Conservation (phyloP, 2,797 vertebrate genomes). For the Gastrophryne carolinensis region DNA sequence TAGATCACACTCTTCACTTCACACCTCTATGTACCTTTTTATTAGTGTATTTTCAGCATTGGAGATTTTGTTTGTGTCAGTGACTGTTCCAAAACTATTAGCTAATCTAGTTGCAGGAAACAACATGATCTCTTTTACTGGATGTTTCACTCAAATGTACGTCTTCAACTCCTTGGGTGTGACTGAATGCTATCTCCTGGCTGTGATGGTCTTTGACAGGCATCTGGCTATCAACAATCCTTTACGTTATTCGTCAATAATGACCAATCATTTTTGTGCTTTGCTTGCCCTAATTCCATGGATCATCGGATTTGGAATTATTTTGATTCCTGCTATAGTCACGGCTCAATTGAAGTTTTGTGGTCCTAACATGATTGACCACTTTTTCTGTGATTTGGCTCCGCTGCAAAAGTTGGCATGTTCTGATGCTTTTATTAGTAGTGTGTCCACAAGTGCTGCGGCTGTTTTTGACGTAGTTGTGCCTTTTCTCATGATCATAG, state of each 20-base stretch:
- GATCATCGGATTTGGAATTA: background rate
- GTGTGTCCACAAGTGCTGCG: background rate
- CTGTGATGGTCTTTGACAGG: slow-evolving; percentile 25
- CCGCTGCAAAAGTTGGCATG: slow-evolving; percentile 55
- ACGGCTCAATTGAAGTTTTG: slow-evolving; percentile 49
- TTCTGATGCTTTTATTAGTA: slow-evolving; percentile 31
- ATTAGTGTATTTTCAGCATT: slow-evolving; percentile 18
- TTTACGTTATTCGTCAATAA: slow-evolving; percentile 5
- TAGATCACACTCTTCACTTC: background rate
- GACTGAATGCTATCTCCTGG: slow-evolving; percentile 25
- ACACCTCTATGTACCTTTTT: slow-evolving; percentile 37
- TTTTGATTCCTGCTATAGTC: background rate
- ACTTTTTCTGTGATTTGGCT: slow-evolving; percentile 56
- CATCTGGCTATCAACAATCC: slow-evolving; percentile 33
- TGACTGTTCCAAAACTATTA: slow-evolving; percentile 21
- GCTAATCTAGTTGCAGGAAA: background rate
- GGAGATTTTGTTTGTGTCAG: slow-evolving; percentile 34
- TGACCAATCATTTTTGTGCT: background rate
- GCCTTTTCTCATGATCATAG: slow-evolving; percentile 13
- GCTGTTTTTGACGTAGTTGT: background rate
- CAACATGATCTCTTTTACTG: background rate
- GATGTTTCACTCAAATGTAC: slow-evolving; percentile 26
- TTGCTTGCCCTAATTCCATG: background rate
- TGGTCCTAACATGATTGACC: slow-evolving; percentile 47
- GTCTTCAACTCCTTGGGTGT: background rate